A percentile compares a stretch with the other conserved stretches of the same genome.
Evolutionary conservation across 1,140 invertebrate species (phyloP).

Genomic region (Leucophenga varia): DNA sequence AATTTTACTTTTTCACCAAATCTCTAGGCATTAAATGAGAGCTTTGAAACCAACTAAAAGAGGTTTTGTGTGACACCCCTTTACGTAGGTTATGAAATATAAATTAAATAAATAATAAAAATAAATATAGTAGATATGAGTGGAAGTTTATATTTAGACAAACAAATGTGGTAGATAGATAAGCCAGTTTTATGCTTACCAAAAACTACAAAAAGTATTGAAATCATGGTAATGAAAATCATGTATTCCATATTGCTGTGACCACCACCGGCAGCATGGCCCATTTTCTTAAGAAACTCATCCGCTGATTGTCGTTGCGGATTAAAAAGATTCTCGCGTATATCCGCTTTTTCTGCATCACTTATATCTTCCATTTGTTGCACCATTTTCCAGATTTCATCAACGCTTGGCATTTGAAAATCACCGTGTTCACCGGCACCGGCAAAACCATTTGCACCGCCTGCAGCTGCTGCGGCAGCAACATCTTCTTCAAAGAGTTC

Average conservation of each 20-base stretch:
- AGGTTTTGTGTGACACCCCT: no score
- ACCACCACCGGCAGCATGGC: conserved; percentile 22
- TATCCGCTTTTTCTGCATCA: conserved; percentile 59
- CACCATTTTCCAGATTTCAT: conserved; percentile 62
- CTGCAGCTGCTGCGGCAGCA: conserved; percentile 35
- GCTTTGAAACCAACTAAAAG: no score
- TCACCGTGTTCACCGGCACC: conserved; percentile 25
- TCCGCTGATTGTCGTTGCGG: conserved; percentile 40
- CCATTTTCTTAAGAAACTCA: conserved; percentile 35
- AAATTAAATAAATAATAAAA: no score
- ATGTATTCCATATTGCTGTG: conserved; percentile 45
- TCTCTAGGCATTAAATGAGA: no score
- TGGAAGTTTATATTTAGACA: no score
- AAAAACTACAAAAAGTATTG: conserved; percentile 44
- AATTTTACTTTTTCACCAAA: no score
- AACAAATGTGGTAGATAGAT: no score
- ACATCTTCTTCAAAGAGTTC: conserved; percentile 51
- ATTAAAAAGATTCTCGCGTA: conserved; percentile 58
- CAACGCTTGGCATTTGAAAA: conserved; percentile 57
- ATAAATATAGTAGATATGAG: no score
- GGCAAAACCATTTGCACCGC: conserved; percentile 33
- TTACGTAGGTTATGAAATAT: no score
- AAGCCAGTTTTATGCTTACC: conserved; percentile 33
- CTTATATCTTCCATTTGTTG: conserved; percentile 59
- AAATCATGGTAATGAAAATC: conserved; percentile 48